These are phyloP conservation scores for Thyatira batis DNA, from an alignment of 2,888 invertebrate species.

Conservation along the genomic window DNA sequence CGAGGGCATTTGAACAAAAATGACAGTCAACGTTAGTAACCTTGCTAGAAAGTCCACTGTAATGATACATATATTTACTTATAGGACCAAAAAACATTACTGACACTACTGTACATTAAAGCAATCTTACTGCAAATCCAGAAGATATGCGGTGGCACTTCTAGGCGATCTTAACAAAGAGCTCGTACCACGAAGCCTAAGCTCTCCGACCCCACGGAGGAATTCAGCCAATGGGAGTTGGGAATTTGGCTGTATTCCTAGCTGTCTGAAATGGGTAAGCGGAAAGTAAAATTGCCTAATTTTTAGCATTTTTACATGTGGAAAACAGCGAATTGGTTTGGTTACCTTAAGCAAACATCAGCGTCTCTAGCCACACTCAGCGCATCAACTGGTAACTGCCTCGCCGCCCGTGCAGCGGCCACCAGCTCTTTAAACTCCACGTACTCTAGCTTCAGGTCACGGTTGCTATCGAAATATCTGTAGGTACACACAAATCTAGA, in stretches of 20 bases:
- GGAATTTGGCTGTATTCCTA: conserved; percentile 56
- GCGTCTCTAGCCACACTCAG: conserved; percentile 80
- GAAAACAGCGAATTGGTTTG: neutral
- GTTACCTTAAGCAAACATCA: conserved; percentile 61
- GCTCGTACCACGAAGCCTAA: conserved; percentile 86
- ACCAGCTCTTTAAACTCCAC: conserved; percentile 84
- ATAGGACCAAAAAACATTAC: neutral
- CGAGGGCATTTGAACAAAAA: neutral
- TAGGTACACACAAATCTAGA: neutral
- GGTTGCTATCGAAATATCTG: conserved; percentile 83
- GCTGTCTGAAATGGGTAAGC: conserved; percentile 40
- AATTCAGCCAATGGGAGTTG: conserved; percentile 72
- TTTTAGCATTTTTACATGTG: neutral
- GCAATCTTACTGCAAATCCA: conserved; percentile 58
- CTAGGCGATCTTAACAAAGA: conserved; percentile 83
- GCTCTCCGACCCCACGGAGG: conserved; percentile 84
- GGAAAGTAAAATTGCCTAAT: neutral
- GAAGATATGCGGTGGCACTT: conserved; percentile 52
- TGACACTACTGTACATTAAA: neutral
- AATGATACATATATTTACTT: too few species aligned
- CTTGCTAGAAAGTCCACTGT: too few species aligned
- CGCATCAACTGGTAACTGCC: conserved; percentile 78
- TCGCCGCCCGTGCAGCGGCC: conserved; percentile 75
- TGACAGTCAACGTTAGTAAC: too few species aligned
- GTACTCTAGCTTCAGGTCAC: conserved; percentile 76